A percentile compares a stretch with the other conserved stretches of the same genome.
Conservation (phyloP, 2,888 invertebrate genomes). For the Leptinotarsa juncta region DNA sequence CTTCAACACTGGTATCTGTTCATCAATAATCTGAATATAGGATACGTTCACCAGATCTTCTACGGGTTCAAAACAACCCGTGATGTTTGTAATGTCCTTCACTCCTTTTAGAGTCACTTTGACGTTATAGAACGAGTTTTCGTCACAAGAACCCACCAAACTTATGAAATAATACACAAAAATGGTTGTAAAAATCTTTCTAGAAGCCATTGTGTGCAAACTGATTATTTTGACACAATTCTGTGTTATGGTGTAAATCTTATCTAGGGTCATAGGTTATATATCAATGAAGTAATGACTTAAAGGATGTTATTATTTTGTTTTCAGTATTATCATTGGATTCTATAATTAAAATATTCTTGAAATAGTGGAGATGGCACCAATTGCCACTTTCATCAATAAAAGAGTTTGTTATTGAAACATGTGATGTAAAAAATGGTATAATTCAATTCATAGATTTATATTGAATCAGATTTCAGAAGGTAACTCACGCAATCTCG, state of each 20-base stretch:
- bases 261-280: constrained; percentile 34
- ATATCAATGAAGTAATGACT: constrained; percentile 35
- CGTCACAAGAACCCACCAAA: constrained; percentile 43
- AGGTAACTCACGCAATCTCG: no score
- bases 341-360: not conserved
- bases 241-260: constrained; percentile 18
- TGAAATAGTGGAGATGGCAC: not conserved
- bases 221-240: constrained; percentile 19
- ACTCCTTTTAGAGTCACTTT: constrained; percentile 57
- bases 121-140: constrained; percentile 55
- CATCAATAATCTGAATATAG: constrained; percentile 58
- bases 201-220: constrained; percentile 18
- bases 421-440: no score
- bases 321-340: constrained; percentile 3
- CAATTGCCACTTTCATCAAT: not conserved
- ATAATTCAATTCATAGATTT: no score
- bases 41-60: constrained; percentile 55
- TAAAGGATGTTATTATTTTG: constrained; percentile 18
- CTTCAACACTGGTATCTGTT: constrained; percentile 56
- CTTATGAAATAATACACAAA: constrained; percentile 7
- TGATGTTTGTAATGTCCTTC: constrained; percentile 54
- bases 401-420: not conserved
- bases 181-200: constrained; percentile 8
- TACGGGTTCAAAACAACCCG: constrained; percentile 57
- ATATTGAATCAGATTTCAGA: no score